These are phyloP conservation scores for Cephalopterus ornatus DNA, from an alignment of 2,113 vertebrate species.

Conservation along the genomic window DNA sequence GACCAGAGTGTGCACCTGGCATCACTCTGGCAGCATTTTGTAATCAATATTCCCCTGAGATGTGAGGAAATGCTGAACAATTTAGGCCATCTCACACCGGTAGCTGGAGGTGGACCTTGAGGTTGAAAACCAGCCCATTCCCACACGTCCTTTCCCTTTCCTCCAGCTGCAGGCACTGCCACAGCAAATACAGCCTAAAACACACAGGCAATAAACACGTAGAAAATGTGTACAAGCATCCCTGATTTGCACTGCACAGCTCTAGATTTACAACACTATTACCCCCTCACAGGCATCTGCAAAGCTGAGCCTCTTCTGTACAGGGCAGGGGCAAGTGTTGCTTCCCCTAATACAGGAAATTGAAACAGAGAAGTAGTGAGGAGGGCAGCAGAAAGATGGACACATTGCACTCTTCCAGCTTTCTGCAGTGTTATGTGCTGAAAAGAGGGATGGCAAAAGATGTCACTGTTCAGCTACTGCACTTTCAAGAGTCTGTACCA, in stretches of 20 bases:
- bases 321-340: not conserved
- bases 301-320: not conserved
- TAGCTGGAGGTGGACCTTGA: not conserved
- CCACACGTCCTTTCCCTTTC: not conserved
- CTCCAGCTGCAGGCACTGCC: not conserved
- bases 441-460: not conserved
- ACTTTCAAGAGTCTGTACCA: not conserved
- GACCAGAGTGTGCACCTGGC: not conserved
- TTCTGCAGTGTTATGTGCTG: not conserved
- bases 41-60: not conserved
- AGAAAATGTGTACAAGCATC: not conserved
- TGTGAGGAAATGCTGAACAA: accelerated
- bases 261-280: not conserved
- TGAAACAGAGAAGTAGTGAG: not conserved
- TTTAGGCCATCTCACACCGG: not conserved
- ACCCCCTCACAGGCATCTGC: not conserved
- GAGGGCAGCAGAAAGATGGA: not conserved
- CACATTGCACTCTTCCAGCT: not conserved
- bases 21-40: not conserved
- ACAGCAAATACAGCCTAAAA: not conserved
- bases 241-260: not conserved
- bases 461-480: not conserved
- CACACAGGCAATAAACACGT: not conserved
- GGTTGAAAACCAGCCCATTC: not conserved
- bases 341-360: not conserved